Evolutionary conservation across 2,113 vertebrate species (phyloP), one percentile per base, ranked within the genome.

Genomic region (Gallinago media): DNA sequence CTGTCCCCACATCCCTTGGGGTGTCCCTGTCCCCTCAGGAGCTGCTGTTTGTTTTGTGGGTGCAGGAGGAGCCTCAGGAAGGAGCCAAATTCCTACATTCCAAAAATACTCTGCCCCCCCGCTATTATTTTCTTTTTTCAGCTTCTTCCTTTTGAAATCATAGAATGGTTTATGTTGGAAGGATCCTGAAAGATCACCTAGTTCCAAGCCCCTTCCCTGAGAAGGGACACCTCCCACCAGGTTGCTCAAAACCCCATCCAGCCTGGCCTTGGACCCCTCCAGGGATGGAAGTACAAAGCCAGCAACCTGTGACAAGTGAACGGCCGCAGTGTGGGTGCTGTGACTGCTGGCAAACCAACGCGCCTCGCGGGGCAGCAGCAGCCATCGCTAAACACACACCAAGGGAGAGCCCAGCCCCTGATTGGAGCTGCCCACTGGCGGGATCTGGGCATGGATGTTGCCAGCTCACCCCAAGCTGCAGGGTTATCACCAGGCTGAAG

Each of bases 301-400:
- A 89, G 38, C 8, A 34, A 23, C 38, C 15, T 21, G n/a, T 34
- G 73, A 46, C 23, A 22, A 52, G 42, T 11, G 67, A 44, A 27
- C 0, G 0, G 34, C 29, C 6, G 2, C 50, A 61, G 54, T 0
- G 0, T 8, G 32, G 52, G 13, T 75, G 67, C 22, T 55, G 47
- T 25, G 54, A 58, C 26, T 2, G 3, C 66, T 31, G 34, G 31
- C 47, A n/a, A 16, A 12, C 3, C 3, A 18, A 15, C 0, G 13
- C 32, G 10, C 42, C 68, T 50, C 4, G 36, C 15, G 13, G 47
- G 52, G 31, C 38, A 20, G 66, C 66, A 59, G 91, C 3, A 5
- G 26, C 47, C 0, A 0, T 17, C 8, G 0, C 46, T 38, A 8
- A 75, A 55, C 0, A 1, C 3, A 0, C 23, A 4, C 6, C 8